Percentiles rank a stretch among this genome's conserved stretches.
These are phyloP conservation scores for Philopotamus ludificatus DNA, from an alignment of 1,140 invertebrate species.

Conservation along the genomic window DNA sequence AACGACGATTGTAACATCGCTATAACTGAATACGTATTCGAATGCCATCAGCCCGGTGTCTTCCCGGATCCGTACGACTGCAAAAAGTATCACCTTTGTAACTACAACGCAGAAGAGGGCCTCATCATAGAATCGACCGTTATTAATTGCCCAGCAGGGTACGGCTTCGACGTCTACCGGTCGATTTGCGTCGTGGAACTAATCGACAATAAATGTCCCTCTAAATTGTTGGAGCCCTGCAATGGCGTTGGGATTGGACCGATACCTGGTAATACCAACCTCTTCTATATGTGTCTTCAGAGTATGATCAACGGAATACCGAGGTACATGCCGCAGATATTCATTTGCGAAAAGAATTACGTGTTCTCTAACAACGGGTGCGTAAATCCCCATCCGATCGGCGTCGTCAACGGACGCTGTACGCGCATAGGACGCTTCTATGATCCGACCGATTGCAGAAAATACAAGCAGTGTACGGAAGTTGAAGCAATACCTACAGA, in stretches of 20 bases:
- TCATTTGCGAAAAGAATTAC: not conserved
- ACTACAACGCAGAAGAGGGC: not conserved
- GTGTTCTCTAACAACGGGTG: not conserved
- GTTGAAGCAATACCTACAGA: not conserved
- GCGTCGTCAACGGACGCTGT: not conserved
- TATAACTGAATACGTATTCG: not conserved
- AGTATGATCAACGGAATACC: not conserved
- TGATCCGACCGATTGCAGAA: not conserved
- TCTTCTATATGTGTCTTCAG: not conserved
- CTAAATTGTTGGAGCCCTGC: not conserved
- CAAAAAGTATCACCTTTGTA: constrained; percentile 50
- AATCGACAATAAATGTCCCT: not conserved
- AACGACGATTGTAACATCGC: constrained; percentile 15
- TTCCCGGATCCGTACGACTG: constrained; percentile 51
- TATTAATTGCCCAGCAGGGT: not conserved
- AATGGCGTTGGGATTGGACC: not conserved
- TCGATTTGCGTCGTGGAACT: not conserved
- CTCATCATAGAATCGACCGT: not conserved
- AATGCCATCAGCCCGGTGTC: constrained; percentile 38
- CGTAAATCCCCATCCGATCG: not conserved
- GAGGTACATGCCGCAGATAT: not conserved
- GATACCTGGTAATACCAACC: not conserved
- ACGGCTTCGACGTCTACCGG: constrained; percentile 1
- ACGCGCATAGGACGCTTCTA: not conserved
- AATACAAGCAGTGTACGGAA: not conserved